phyloP scores from a whole-genome alignment of 2,113 vertebrate species.

The Haplochromis vanheusdeni region DNA sequence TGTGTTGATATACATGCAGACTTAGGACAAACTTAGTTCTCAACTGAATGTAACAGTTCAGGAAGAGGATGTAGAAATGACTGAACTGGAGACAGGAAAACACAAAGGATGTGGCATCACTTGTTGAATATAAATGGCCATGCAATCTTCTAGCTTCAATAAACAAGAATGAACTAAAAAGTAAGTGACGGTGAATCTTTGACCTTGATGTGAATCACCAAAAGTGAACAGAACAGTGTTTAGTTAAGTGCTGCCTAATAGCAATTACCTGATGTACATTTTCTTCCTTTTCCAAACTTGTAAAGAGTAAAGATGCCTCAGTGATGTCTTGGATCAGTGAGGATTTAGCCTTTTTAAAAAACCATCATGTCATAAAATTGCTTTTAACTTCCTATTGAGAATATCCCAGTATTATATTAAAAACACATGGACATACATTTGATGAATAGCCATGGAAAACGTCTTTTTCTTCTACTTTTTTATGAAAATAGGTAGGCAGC shows the following conservation, averaged over 20 bases:
- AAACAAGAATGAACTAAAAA: not conserved
- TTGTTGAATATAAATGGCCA: not conserved
- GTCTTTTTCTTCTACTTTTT: not conserved
- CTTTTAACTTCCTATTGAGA: not conserved
- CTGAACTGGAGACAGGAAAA: not conserved
- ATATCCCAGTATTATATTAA: not conserved
- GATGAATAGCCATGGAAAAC: not conserved
- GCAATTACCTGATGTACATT: not conserved
- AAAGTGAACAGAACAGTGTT: not conserved
- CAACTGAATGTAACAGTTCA: not conserved
- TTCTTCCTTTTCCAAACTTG: not conserved
- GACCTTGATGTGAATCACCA: not conserved
- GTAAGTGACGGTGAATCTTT: not conserved
- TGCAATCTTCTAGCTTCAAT: not conserved
- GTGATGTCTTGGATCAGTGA: not conserved
- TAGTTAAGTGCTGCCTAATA: not conserved
- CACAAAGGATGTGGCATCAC: not conserved
- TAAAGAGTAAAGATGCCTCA: not conserved
- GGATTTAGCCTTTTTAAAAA: not conserved
- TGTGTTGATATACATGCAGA: not conserved
- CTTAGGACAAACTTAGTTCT: not conserved
- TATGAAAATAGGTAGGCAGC: not conserved
- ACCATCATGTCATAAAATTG: not conserved
- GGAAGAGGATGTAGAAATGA: not conserved
- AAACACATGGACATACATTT: not conserved